These are phyloP conservation scores for Piliocolobus tephrosceles DNA, from an alignment of 2,113 vertebrate genomes.

Conservation along the genomic window DNA sequence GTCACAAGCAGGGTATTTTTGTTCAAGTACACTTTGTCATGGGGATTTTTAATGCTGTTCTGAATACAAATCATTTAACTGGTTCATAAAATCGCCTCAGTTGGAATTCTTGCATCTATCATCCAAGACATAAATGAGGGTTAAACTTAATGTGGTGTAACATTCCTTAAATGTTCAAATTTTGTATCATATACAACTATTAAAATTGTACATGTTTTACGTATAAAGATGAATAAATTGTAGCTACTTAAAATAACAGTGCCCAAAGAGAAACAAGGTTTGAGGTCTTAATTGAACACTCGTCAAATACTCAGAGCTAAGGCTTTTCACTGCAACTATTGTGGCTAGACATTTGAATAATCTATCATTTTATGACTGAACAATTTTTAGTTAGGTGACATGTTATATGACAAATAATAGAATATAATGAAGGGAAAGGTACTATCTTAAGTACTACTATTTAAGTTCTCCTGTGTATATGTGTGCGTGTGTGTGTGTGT, in stretches of 20 bases:
- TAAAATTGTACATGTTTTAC: conserved; percentile 70
- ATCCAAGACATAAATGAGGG: conserved; percentile 86
- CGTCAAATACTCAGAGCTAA: background rate
- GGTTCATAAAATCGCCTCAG: conserved; percentile 87
- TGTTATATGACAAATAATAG: conserved; percentile 47
- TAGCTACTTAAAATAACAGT: conserved; percentile 46
- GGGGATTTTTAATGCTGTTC: conserved; percentile 85
- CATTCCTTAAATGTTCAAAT: conserved; percentile 81
- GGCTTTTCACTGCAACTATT: background rate
- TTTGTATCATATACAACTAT: conserved; percentile 72
- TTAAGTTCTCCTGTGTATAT: background rate
- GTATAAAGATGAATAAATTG: conserved; percentile 66
- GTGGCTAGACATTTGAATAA: conserved; percentile 5
- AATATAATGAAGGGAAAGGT: background rate
- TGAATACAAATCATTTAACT: conserved; percentile 89
- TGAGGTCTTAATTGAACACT: conserved; percentile 55
- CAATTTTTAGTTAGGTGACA: conserved; percentile 36
- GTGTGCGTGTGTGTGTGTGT: background rate
- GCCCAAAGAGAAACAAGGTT: background rate
- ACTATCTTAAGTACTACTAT: background rate
- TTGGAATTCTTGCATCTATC: conserved; percentile 88
- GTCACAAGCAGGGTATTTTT: conserved; percentile 87
- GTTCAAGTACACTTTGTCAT: conserved; percentile 89
- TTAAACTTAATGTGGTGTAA: conserved; percentile 88
- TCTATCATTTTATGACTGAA: conserved; percentile 27